These are phyloP conservation scores for Gnatocerus cornutus DNA, from an alignment of 2,888 invertebrate genomes.

Conservation along the genomic window DNA sequence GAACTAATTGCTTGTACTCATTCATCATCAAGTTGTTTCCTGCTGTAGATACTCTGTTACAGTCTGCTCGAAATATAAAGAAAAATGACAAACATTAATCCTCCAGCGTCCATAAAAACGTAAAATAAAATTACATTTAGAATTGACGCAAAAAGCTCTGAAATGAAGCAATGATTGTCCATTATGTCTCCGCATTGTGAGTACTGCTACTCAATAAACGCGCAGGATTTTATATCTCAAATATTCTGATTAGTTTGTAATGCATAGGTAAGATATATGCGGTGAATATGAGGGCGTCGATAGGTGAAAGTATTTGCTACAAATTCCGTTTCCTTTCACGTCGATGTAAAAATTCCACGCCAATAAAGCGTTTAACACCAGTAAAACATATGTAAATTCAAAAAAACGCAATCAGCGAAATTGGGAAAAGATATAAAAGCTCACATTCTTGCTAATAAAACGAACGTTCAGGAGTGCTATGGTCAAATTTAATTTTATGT, in stretches of 20 bases:
- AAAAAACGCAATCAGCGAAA: constrained; percentile 45
- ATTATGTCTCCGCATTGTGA: constrained; percentile 10
- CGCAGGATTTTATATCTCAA: background rate
- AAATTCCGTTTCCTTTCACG: constrained; percentile 36
- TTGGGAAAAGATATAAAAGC: constrained; percentile 42
- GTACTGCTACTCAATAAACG: constrained; percentile 1
- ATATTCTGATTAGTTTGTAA: no score
- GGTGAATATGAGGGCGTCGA: constrained; percentile 18
- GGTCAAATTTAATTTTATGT: constrained; percentile 46
- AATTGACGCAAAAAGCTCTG: background rate
- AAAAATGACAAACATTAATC: constrained; percentile 22
- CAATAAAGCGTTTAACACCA: constrained; percentile 41
- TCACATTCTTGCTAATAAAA: constrained; percentile 34
- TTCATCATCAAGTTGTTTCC: constrained; percentile 21
- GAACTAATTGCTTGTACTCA: constrained; percentile 12
- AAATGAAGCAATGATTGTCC: constrained; percentile 8
- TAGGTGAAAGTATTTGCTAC: constrained; percentile 33
- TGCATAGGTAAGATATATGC: no score
- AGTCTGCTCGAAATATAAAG: constrained; percentile 15
- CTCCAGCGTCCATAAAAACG: background rate
- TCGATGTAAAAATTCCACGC: constrained; percentile 22
- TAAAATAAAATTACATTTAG: constrained; percentile 10
- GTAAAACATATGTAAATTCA: constrained; percentile 45
- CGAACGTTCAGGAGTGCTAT: constrained; percentile 25
- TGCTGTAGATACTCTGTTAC: constrained; percentile 8